Evolutionary conservation across 2,113 vertebrate species (phyloP).

Genomic region (Hippocampus barbouri): DNA sequence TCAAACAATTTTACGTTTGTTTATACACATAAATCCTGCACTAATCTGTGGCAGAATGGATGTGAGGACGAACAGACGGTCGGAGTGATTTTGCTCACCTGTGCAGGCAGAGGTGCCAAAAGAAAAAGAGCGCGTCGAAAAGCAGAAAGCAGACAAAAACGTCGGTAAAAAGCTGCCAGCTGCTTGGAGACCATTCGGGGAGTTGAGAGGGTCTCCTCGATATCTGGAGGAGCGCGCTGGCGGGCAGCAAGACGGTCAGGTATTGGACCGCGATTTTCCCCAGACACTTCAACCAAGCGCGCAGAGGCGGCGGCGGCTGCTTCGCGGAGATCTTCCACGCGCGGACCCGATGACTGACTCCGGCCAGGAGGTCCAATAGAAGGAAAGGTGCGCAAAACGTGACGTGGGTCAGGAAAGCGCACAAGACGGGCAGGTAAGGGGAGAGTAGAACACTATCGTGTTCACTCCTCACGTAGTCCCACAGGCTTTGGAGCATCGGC

Average conservation of each 20-base stretch:
- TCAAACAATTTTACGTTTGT: too few relatives aligned
- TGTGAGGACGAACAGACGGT: too few relatives aligned
- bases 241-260: constrained; percentile 48
- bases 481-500: constrained; percentile 57
- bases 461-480: constrained; percentile 45
- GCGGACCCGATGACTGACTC: constrained; percentile 28
- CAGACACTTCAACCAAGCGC: constrained; percentile 54
- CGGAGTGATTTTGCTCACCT: constrained; percentile 48
- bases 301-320: constrained; percentile 14
- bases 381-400: constrained; percentile 65
- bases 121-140: constrained; percentile 69
- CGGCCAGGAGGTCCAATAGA: constrained; percentile 53
- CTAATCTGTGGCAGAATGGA: too few relatives aligned
- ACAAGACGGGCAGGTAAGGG: constrained; percentile 42
- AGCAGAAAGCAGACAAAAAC: constrained; percentile 60
- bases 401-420: constrained; percentile 60
- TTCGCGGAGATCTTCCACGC: constrained; percentile 52
- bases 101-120: constrained; percentile 65
- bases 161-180: constrained; percentile 47
- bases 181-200: constrained; percentile 54
- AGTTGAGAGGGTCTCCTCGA: constrained; percentile 15
- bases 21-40: too few relatives aligned
- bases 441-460: constrained; percentile 42
- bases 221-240: constrained; percentile 43
- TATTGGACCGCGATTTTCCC: constrained; percentile 53